Conservation (phyloP, 2,113 vertebrate genomes). For the Entelurus aequoreus region DNA sequence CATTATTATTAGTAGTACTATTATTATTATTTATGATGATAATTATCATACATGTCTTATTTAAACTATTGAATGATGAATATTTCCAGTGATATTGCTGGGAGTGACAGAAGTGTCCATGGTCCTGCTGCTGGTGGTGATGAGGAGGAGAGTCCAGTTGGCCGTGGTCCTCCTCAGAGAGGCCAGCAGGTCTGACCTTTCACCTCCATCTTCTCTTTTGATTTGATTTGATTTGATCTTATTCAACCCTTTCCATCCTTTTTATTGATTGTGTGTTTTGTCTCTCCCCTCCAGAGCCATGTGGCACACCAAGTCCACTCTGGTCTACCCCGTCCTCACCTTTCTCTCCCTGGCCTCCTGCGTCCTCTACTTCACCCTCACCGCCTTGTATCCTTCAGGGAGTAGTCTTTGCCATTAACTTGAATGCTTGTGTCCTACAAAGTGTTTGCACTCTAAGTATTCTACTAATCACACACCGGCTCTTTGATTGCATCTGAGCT, state of each 20-base stretch:
- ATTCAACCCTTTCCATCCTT: neutral
- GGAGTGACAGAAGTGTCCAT: conserved; percentile 74
- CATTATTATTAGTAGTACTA: no score
- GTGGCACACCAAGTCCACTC: conserved; percentile 79
- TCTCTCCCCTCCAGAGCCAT: conserved; percentile 73
- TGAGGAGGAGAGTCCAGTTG: conserved; percentile 78
- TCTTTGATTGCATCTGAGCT: no score
- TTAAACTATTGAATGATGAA: no score
- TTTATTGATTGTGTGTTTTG: neutral
- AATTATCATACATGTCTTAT: no score
- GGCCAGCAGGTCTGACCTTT: conserved; percentile 79
- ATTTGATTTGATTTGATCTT: no score
- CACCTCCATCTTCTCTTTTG: no score
- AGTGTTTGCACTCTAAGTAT: no score
- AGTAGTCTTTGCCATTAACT: neutral
- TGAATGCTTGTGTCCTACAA: no score
- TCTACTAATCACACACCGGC: no score
- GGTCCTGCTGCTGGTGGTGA: conserved; percentile 80
- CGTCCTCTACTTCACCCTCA: conserved; percentile 85
- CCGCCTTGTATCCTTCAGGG: conserved; percentile 85
- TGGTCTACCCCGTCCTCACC: conserved; percentile 87
- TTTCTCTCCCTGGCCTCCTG: conserved; percentile 81
- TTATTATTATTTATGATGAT: no score
- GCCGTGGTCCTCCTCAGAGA: conserved; percentile 85
- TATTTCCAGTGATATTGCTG: conserved; percentile 77